Evolutionary conservation across 2,797 vertebrate genomes (phyloP).

Genomic region (Xenopus petersii): DNA sequence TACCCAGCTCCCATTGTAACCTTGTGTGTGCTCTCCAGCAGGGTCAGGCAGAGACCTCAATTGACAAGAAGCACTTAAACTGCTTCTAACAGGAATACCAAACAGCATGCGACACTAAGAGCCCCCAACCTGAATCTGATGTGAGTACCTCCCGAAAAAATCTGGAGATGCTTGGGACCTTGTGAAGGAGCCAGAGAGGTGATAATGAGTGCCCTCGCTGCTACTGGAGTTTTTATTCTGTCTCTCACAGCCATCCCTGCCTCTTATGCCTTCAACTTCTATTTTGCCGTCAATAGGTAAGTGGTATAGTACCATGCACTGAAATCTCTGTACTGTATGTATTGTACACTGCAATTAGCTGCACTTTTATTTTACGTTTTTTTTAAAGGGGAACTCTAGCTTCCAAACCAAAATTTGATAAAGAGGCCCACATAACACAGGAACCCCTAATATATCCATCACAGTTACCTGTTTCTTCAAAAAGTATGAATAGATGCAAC

Average conservation of each 20-base stretch:
- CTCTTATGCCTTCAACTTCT: slow-evolving; percentile 79
- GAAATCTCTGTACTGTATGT: too few relatives aligned
- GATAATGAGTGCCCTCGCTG: slow-evolving; percentile 81
- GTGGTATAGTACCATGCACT: slow-evolving; percentile 41
- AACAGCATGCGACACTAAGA: not conserved
- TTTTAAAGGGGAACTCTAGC: too few relatives aligned
- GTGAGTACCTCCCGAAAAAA: too few relatives aligned
- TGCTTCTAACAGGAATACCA: not conserved
- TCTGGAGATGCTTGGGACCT: slow-evolving; percentile 10
- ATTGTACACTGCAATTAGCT: too few relatives aligned
- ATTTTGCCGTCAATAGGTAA: slow-evolving; percentile 76
- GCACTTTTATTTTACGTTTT: too few relatives aligned
- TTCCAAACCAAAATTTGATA: too few relatives aligned
- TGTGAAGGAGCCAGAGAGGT: not conserved
- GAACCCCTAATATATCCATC: too few relatives aligned
- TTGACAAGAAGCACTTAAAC: slow-evolving; percentile 7
- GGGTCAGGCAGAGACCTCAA: not conserved
- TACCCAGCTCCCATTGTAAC: slow-evolving; percentile 5
- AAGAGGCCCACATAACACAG: too few relatives aligned
- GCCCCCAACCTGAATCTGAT: not conserved
- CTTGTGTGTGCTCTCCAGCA: slow-evolving; percentile 17
- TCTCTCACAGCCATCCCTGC: slow-evolving; percentile 84
- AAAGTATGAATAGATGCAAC: too few relatives aligned
- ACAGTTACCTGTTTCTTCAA: too few relatives aligned
- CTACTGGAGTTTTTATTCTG: slow-evolving; percentile 85